Conservation (phyloP, 2,797 vertebrate genomes). For the Lophius americanus region DNA sequence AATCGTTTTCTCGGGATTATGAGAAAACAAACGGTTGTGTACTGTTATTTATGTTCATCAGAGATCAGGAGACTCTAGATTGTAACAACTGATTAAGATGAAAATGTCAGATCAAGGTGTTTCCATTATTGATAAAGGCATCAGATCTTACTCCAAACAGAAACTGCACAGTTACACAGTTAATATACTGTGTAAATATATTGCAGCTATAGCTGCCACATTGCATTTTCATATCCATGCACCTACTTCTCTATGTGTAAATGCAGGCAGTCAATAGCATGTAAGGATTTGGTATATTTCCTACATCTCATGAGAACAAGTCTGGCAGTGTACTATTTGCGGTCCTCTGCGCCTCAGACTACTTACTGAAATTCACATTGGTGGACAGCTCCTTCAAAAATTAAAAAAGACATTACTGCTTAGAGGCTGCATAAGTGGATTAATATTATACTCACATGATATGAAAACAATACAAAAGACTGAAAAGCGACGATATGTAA, state of each 20-base stretch:
- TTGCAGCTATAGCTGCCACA: too few species aligned
- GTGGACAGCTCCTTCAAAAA: not conserved
- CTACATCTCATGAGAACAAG: too few species aligned
- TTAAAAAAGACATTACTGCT: constrained; percentile 18
- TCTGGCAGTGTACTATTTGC: not conserved
- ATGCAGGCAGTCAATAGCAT: not conserved
- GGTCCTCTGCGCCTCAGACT: constrained; percentile 2
- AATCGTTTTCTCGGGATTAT: too few species aligned
- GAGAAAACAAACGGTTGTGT: too few species aligned
- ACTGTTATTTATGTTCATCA: too few species aligned
- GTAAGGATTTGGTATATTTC: not conserved
- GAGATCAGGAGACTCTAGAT: too few species aligned
- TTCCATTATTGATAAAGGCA: too few species aligned
- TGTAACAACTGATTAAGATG: too few species aligned
- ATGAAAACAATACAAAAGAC: constrained; percentile 49
- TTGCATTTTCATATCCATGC: not conserved
- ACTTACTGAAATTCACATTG: constrained; percentile 7
- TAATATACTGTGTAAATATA: too few species aligned
- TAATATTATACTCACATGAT: constrained; percentile 12
- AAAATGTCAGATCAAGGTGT: too few species aligned
- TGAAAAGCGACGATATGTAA: constrained; percentile 31
- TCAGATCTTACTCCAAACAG: too few species aligned
- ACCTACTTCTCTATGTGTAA: not conserved
- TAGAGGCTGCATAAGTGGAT: not conserved
- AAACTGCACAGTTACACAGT: too few species aligned